Percentiles rank a stretch among this genome's conserved stretches.
Evolutionary conservation across 2,113 vertebrate species (phyloP).

Genomic region (Nestor notabilis): DNA sequence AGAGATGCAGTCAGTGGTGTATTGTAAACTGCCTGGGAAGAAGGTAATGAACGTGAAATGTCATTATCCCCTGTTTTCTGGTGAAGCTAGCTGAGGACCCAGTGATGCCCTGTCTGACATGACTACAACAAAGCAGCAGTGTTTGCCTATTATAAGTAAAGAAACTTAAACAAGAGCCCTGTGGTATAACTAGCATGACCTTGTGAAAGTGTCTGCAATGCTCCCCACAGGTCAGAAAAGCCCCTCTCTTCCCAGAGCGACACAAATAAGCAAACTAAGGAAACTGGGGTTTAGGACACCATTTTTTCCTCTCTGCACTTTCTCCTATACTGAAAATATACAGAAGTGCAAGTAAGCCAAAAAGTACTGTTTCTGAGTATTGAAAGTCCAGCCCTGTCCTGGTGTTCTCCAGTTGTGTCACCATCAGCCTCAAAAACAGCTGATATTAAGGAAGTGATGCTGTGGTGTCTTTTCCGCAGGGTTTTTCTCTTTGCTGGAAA

Average conservation of each 20-base stretch:
- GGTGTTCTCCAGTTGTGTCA: constrained; percentile 7
- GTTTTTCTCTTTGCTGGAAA: not conserved
- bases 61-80: not conserved
- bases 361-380: not conserved
- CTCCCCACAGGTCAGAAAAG: not conserved
- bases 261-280: not conserved
- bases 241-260: not conserved
- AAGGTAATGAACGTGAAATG: not conserved
- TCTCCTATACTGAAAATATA: not conserved
- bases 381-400: not conserved
- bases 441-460: not conserved
- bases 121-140: not conserved
- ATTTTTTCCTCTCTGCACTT: not conserved
- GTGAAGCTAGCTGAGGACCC: not conserved
- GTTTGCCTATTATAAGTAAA: not conserved
- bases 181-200: rapidly evolving
- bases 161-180: not conserved
- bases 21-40: not conserved
- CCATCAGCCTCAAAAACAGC: not conserved
- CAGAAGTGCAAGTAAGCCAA: not conserved
- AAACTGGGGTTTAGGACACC: not conserved
- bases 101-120: not conserved
- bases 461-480: not conserved
- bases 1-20: not conserved
- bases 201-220: not conserved